phyloP scores from a whole-genome alignment of 2,113 vertebrate genomes.

The Perca flavescens region DNA sequence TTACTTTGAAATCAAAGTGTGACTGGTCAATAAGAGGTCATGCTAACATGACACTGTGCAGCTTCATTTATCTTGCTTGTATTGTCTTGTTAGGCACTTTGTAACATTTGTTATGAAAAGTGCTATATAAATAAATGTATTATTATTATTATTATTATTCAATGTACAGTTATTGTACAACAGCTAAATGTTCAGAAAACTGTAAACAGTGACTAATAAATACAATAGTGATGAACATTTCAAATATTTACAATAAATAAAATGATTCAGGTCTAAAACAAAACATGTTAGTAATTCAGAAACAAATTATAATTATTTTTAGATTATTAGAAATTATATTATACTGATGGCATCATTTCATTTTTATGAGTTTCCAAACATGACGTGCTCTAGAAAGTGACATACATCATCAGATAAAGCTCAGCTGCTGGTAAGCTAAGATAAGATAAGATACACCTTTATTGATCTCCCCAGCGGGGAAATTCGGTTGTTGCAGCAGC shows the following conservation, averaged over 20 bases:
- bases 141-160: too few species aligned
- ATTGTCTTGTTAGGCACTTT: not conserved
- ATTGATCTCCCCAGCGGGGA: too few species aligned
- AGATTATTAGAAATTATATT: not conserved
- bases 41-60: too few species aligned
- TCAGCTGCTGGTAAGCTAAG: slow-evolving; percentile 2
- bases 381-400: not conserved
- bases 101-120: not conserved
- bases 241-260: not conserved
- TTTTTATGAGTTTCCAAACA: slow-evolving; percentile 11
- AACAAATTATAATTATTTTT: not conserved
- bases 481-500: too few species aligned
- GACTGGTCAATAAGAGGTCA: too few species aligned
- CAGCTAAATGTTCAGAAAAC: too few species aligned
- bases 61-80: too few species aligned
- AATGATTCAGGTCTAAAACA: not conserved
- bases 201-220: too few species aligned
- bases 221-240: not conserved
- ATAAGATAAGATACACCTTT: too few species aligned
- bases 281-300: not conserved
- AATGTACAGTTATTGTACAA: too few species aligned
- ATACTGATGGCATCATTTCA: not conserved
- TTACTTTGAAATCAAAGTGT: too few species aligned
- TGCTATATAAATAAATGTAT: not conserved
- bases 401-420: slow-evolving; percentile 18